A percentile compares a stretch with the other conserved stretches of the same genome.
phyloP scores from a whole-genome alignment of 2,888 invertebrate species.

The Fragum fragum region DNA sequence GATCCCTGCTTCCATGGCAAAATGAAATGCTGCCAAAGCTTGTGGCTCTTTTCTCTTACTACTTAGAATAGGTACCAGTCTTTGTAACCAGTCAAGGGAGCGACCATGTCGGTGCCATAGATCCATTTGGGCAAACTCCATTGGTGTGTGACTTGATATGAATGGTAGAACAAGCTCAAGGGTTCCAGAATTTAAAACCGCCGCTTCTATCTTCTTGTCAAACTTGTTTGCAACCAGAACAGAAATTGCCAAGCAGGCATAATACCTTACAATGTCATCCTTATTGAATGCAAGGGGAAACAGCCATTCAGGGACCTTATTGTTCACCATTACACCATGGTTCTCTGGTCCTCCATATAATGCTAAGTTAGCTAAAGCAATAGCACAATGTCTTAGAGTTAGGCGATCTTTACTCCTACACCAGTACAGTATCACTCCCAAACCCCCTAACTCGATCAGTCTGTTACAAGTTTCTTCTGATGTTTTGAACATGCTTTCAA shows the following conservation, averaged over 20 bases:
- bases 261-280: constrained; percentile 95
- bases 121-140: constrained; percentile 93
- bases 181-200: constrained; percentile 98
- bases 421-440: constrained; percentile 97
- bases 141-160: constrained; percentile 97
- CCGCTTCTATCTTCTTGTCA: constrained; percentile 99
- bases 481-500: constrained; percentile 94
- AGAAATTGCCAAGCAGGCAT: constrained; percentile 98
- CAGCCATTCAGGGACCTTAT: constrained; percentile 93
- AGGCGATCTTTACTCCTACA: constrained; percentile 94
- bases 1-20: constrained; percentile 99
- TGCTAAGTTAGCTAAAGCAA: constrained; percentile 98
- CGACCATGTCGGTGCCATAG: constrained; percentile 97
- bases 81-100: constrained; percentile 97
- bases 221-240: constrained; percentile 98
- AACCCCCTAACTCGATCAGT: constrained; percentile 95
- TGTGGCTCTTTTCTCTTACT: constrained; percentile 98
- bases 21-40: constrained; percentile 98
- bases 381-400: constrained; percentile 97
- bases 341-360: constrained; percentile 98
- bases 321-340: constrained; percentile 98
- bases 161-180: constrained; percentile 98
- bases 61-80: constrained; percentile 96
- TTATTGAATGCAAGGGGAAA: constrained; percentile 98
- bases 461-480: constrained; percentile 98